phyloP scores from a whole-genome alignment of 2,888 invertebrate genomes.

The Blastobasis lacticolella region DNA sequence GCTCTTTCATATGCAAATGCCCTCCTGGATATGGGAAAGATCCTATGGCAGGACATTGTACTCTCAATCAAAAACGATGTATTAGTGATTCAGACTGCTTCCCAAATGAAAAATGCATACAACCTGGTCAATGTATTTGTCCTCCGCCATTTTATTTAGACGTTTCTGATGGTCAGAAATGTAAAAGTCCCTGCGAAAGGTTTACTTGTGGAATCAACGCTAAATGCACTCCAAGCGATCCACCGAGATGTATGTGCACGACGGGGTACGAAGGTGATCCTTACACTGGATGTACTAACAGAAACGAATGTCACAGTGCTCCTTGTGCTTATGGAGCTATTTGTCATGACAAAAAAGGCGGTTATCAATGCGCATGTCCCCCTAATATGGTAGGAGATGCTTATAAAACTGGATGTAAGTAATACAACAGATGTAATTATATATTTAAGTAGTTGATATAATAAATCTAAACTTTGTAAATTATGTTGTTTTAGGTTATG shows the following conservation, averaged over 20 bases:
- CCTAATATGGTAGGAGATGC: conserved; percentile 89
- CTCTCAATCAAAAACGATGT: conserved; percentile 87
- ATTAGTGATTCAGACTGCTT: conserved; percentile 88
- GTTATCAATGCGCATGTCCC: conserved; percentile 89
- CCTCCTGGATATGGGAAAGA: conserved; percentile 88
- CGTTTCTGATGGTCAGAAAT: conserved; percentile 85
- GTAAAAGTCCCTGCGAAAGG: conserved; percentile 94
- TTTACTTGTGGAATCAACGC: conserved; percentile 93
- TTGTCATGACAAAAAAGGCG: conserved; percentile 90
- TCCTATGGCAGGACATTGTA: conserved; percentile 86
- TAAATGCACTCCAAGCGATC: conserved; percentile 91
- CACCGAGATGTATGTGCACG: conserved; percentile 91
- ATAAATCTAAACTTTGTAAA: too few species aligned
- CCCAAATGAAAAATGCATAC: conserved; percentile 90
- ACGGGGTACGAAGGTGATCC: conserved; percentile 91
- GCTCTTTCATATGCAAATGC: conserved; percentile 86
- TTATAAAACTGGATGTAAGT: conserved; percentile 86
- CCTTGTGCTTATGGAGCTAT: conserved; percentile 93
- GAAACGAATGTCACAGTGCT: conserved; percentile 88
- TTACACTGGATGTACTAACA: conserved; percentile 86
- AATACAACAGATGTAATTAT: conserved; percentile 9
- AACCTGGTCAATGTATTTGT: conserved; percentile 93
- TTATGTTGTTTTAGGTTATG: conserved; percentile 33
- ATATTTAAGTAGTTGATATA: too few species aligned
- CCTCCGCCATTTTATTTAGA: conserved; percentile 93